Conservation (phyloP, 2,797 vertebrate species). For the Geotria australis region DNA sequence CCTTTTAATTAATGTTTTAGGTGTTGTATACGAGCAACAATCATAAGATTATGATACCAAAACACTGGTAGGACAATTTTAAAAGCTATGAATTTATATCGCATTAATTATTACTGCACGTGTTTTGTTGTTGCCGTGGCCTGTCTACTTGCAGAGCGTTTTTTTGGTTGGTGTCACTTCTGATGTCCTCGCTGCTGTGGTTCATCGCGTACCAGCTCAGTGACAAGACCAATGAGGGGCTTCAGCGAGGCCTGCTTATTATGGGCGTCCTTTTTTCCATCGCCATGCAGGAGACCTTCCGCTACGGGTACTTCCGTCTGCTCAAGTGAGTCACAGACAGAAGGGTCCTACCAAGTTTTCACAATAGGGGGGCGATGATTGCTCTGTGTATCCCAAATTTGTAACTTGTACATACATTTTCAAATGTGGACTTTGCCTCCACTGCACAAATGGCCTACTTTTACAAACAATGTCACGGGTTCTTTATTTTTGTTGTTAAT, state of each 20-base stretch:
- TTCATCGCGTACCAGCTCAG: slow-evolving; percentile 23
- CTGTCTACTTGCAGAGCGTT: slow-evolving; percentile 14
- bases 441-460: too few relatives aligned
- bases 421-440: too few relatives aligned
- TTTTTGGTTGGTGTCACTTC: slow-evolving; percentile 25
- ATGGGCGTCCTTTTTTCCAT: slow-evolving; percentile 28
- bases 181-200: slow-evolving; percentile 26
- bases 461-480: too few relatives aligned
- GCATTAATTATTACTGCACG: background rate
- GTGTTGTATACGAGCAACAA: too few relatives aligned
- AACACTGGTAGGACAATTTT: background rate
- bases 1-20: too few relatives aligned
- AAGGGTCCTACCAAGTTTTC: too few relatives aligned
- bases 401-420: too few relatives aligned
- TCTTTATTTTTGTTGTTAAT: too few relatives aligned
- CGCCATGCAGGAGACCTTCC: slow-evolving; percentile 24
- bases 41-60: too few relatives aligned
- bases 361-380: too few relatives aligned
- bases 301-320: slow-evolving; percentile 21
- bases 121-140: background rate
- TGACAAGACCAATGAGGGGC: slow-evolving; percentile 11
- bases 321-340: slow-evolving; percentile 17
- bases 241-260: slow-evolving; percentile 25
- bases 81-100: background rate
- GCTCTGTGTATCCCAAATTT: too few relatives aligned